Evolutionary conservation across 2,888 invertebrate genomes (phyloP), one percentile per base, ranked within the genome.

Genomic region (Epirrhoe alternata): DNA sequence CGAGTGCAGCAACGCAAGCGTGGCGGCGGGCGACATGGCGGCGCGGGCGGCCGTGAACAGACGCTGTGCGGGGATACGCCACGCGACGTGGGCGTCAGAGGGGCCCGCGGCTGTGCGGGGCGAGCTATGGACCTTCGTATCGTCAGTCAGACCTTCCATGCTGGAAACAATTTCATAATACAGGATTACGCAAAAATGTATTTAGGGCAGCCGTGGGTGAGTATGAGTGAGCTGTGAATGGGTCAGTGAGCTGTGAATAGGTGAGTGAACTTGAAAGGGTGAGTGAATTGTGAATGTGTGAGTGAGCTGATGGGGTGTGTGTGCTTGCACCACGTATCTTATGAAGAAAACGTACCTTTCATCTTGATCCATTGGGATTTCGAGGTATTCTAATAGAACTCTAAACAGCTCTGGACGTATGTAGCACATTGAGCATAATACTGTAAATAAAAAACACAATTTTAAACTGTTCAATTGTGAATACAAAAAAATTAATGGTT

Each of bases 351-450:
- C 5, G 70, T 75, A 92, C 92, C 90, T 89, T 70, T 91, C 92
- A 57, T 89, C 90, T 45, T 82, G 78, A 68, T 89, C 88, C 75
- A 91, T 83, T 0, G 87, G 89, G 64, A 96, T 95, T 57, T 96
- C 96, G 86, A 97, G 95, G 82, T 95, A 95, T 80, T 96, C 95
- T 64, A 98, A 87, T 35, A 98, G 85, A 73, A 95, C 92, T 53
- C 95, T 95, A 81, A 97, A 98, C 60, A 97, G 90, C 70, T 96
- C 95, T 0, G 97, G 96, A 74, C 96, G 95, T 35, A 97, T 96
- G 86, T 96, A 97, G 86, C 98, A 98, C 81, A 98, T 94, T 5
- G 98, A 96, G 85, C 98, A 98, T 56, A 98, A 87, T 61, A 97
- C 94, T 79, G 89, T 42, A 42, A 12, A 42, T 5, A 49, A 89